phyloP scores from a whole-genome alignment of 2,888 invertebrate genomes.

The Therioaphis trifolii region DNA sequence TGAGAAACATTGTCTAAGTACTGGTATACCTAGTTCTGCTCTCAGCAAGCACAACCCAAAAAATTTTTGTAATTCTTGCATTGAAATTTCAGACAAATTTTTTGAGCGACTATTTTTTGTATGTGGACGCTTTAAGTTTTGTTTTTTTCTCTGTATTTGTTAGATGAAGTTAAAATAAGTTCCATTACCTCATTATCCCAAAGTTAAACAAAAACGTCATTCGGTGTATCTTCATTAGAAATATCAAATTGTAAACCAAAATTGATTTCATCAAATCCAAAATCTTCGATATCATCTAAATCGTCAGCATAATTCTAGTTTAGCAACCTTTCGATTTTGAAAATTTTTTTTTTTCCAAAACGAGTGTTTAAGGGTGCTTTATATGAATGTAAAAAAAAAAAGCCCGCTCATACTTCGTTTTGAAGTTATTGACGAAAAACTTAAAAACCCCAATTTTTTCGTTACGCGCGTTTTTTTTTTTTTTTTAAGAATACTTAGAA shows the following conservation, averaged over 20 bases:
- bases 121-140: background rate
- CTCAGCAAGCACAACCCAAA: constrained; percentile 34
- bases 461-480: too few species aligned
- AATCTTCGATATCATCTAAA: background rate
- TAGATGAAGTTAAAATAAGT: background rate
- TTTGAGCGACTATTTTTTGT: constrained; percentile 11
- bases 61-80: constrained; percentile 10
- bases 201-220: background rate
- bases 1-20: constrained; percentile 30
- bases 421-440: too few species aligned
- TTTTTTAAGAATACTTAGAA: too few species aligned
- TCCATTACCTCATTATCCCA: constrained; percentile 19
- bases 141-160: constrained; percentile 2
- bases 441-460: too few species aligned
- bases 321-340: too few species aligned
- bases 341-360: too few species aligned
- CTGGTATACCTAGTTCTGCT: constrained; percentile 31
- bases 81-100: constrained; percentile 7
- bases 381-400: too few species aligned
- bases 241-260: constrained; percentile 2
- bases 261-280: constrained; percentile 2
- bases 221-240: background rate
- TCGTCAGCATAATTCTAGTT: too few species aligned
- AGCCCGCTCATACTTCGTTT: too few species aligned
- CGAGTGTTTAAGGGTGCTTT: too few species aligned